phyloP scores from a whole-genome alignment of 2,113 vertebrate species.

The Trinectes maculatus region DNA sequence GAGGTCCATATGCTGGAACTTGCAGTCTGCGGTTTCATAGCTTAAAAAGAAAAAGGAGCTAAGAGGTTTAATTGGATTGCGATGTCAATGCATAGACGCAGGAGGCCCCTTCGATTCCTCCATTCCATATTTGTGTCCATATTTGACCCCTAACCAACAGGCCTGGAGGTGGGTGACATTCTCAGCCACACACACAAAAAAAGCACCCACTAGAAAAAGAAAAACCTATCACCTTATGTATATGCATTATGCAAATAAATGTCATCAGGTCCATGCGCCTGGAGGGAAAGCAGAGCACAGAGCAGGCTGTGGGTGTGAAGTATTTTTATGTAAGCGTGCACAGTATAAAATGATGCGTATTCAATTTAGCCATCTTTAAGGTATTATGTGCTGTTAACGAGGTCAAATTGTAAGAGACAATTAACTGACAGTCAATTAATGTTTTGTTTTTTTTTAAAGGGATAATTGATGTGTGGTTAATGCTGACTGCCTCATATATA shows the following conservation, averaged over 20 bases:
- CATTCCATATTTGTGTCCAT: no score
- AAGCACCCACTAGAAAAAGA: constrained; percentile 10
- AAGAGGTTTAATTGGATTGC: no score
- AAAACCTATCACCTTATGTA: constrained; percentile 32
- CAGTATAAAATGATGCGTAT: not conserved
- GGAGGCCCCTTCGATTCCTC: not conserved
- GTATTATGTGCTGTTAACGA: not conserved
- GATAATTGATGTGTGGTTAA: no score
- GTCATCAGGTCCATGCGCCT: constrained; percentile 30
- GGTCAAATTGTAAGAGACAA: constrained; percentile 12
- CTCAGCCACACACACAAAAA: constrained; percentile 14
- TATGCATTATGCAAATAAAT: constrained; percentile 62
- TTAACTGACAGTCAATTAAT: no score
- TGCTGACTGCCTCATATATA: no score
- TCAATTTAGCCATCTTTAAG: not conserved
- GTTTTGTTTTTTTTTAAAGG: no score
- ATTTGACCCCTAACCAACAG: constrained; percentile 34
- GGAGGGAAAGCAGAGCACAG: constrained; percentile 32
- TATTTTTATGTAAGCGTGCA: constrained; percentile 8
- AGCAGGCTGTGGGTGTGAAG: constrained; percentile 20
- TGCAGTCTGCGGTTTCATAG: no score
- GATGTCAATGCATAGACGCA: no score
- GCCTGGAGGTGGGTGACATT: constrained; percentile 36
- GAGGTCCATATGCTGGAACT: no score
- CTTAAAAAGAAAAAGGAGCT: no score